A percentile compares a stretch with the other conserved stretches of the same genome.
phyloP scores from a whole-genome alignment of 2,113 vertebrate species.

The Calidris pygmaea region DNA sequence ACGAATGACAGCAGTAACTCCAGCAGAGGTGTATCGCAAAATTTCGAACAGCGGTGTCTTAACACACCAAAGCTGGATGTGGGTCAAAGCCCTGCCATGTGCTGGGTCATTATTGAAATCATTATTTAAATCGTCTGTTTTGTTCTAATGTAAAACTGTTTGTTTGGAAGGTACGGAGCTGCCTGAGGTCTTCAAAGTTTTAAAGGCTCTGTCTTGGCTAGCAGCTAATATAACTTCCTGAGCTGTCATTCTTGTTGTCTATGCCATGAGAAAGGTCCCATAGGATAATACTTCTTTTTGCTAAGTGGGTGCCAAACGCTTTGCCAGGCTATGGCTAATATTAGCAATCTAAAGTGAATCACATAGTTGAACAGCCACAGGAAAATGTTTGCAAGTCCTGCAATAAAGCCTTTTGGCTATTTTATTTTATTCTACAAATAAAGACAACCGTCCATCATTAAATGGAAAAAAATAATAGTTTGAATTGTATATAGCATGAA shows the following conservation, averaged over 20 bases:
- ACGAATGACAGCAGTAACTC: not conserved
- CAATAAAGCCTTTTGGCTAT: conserved; percentile 39
- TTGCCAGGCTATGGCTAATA: not conserved
- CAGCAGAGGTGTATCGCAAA: not conserved
- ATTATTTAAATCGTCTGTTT: not conserved
- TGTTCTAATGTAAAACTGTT: not conserved
- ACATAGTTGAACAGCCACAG: conserved; percentile 47
- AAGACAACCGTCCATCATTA: conserved; percentile 63
- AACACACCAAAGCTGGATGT: not conserved
- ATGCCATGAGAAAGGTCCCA: not conserved
- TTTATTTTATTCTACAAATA: conserved; percentile 68
- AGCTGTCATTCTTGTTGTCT: not conserved
- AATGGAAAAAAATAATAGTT: conserved; percentile 62
- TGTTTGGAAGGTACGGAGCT: not conserved
- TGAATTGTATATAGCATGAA: conserved; percentile 61
- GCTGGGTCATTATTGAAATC: not conserved
- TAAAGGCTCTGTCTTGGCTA: not conserved
- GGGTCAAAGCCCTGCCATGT: not conserved
- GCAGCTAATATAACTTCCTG: not conserved
- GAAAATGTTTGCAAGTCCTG: conserved; percentile 54
- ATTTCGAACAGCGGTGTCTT: not conserved
- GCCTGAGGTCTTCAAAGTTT: not conserved
- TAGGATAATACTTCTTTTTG: not conserved
- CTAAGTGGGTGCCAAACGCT: not conserved
- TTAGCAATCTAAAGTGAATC: not conserved